Evolutionary conservation across 2,113 vertebrate genomes (phyloP), one percentile per base, ranked within the genome.

Genomic region (Acrocephalus arundinaceus): DNA sequence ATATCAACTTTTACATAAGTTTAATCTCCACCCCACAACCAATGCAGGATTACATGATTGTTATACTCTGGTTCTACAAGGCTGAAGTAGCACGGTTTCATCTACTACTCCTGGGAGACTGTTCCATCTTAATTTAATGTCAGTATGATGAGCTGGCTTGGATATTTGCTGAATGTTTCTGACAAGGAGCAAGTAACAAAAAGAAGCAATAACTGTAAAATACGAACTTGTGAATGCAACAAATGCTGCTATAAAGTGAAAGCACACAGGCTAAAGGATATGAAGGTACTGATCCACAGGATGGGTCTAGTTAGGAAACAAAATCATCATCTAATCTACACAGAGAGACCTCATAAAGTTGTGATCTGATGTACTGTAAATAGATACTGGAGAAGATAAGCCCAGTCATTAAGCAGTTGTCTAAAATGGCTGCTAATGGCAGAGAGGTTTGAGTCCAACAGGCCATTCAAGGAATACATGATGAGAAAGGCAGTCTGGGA

Each of bases 171-270:
- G 77, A 95, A 75, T 49, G 41, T 70, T 94, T 96, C 81, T 91
- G 91, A 92, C 84, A 95, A 89, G 91, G 57, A 92, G 54, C 61
- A 95, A 95, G 91, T 35, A 82, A 70, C 33, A 73, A 85, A 92
- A 89, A 78, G 71, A 97, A 93, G 91, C 49, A 96, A 81, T 87
- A 94, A 91, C 73, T 94, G 62, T 82, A 93, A 94, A 95, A 87
- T 85, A 73, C 9, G 9, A 94, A 58, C n/a, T 68, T 54, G 74
- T 79, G 78, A 62, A 89, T 68, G 74, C 58, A 91, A 70, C 87
- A 95, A 95, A 76, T 70, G 54, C 20, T 70, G 41, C 31, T 70
- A 91, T 82, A 65, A 89, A 87, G 49, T 41, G 58, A 95, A 96
- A 94, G 77, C 41, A 73, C 21, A 30, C 31, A 49, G 37, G 35